Evolutionary conservation across 2,888 invertebrate species (phyloP), one percentile per base, ranked within the genome.

Genomic region (Cephus nigrinus): DNA sequence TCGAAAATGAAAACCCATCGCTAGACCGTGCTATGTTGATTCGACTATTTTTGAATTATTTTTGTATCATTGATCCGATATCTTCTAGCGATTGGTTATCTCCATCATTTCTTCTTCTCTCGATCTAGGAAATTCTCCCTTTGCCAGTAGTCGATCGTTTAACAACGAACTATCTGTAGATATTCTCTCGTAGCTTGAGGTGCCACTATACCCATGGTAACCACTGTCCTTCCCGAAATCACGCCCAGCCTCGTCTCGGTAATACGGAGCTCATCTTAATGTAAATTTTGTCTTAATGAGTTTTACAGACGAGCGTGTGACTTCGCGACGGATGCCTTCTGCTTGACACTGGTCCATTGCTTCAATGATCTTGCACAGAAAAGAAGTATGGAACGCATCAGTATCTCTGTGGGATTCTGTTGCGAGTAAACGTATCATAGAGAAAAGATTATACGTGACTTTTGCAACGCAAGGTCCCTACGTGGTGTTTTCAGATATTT

Each of bases 141-240:
- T 12, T 31, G 74, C 71, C 76, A 71, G 71, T 71, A 71, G 71
- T 71, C 71, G 71, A 71, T 75, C 75, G 32, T 30, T 11, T 74
- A 55, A 34, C 69, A 68, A 34, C 69, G 73, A 68, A 75, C 55
- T 73, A 69, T 76, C 55, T 79, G 75, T 80, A 79, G 80, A 82
- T 79, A 78, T 71, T 81, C 77, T 82, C 76, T 86, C 79, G 85
- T 86, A 87, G 86, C 84, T 88, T 88, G 88, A 89, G 89, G 88
- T 90, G 90, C 90, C 91, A 90, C 90, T 90, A 89, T 90, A 90
- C 90, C 89, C 90, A 89, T 88, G 86, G 87, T 89, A 88, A 86
- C 82, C 86, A 85, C 82, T 84, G 84, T 87, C 85, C 82, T 83
- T 86, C 80, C 81, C 84, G 86, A 89, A 88, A 86, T 89, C 87